A percentile compares a stretch with the other conserved stretches of the same genome.
These are phyloP conservation scores for Platycercus adscitus DNA, from an alignment of 2,113 vertebrate species.

Conservation along the genomic window DNA sequence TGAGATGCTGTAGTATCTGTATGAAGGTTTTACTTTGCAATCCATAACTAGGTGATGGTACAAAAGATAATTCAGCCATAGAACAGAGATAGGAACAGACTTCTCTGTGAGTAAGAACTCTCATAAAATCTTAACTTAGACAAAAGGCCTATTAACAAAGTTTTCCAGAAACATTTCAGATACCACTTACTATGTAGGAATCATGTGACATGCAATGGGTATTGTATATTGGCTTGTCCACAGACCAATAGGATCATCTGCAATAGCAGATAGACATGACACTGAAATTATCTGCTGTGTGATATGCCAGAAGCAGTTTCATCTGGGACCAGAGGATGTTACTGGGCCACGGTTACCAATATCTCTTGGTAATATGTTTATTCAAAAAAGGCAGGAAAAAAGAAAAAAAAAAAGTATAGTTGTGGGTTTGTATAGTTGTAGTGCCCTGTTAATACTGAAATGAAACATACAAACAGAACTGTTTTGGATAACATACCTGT, in stretches of 20 bases:
- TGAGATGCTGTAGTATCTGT: neutral
- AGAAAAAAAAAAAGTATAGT: neutral
- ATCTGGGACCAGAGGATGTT: neutral
- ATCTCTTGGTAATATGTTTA: neutral
- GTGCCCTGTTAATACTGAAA: neutral
- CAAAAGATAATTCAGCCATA: neutral
- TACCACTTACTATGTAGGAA: neutral
- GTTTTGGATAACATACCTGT: neutral
- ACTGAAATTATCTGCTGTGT: neutral
- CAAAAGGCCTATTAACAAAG: neutral
- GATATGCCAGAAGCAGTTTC: neutral
- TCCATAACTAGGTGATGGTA: neutral
- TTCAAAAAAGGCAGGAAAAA: neutral
- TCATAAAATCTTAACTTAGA: neutral
- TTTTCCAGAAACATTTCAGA: neutral
- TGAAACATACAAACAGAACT: neutral
- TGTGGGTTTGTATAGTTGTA: neutral
- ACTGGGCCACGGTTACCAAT: accelerated
- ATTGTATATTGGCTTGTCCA: neutral
- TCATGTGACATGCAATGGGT: neutral
- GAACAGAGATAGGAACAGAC: neutral
- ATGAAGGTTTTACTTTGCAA: neutral
- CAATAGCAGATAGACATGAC: neutral
- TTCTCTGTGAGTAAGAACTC: neutral
- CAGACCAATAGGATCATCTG: neutral